phyloP scores from a whole-genome alignment of 2,888 invertebrate genomes.

The Drepana falcataria region DNA sequence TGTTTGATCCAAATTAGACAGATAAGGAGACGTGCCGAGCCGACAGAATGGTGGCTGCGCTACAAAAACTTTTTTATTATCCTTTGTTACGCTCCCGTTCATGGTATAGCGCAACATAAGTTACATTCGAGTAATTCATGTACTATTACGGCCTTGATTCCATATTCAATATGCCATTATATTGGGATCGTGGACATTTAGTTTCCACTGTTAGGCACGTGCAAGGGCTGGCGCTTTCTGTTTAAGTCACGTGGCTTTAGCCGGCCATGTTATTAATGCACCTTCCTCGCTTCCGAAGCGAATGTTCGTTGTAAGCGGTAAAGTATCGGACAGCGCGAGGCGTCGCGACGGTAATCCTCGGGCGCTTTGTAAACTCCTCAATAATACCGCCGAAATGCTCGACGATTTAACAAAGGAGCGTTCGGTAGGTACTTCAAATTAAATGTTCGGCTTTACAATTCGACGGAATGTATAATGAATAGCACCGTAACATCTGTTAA shows the following conservation, averaged over 20 bases:
- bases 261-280: conserved; percentile 40
- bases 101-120: conserved; percentile 26
- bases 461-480: conserved; percentile 79
- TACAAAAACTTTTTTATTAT: conserved; percentile 60
- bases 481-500: conserved; percentile 79
- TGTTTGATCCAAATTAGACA: conserved; percentile 72
- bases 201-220: conserved; percentile 25
- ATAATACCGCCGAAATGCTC: conserved; percentile 61
- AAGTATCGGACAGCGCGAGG: conserved; percentile 41
- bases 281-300: conserved; percentile 42
- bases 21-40: conserved; percentile 64
- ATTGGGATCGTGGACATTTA: conserved; percentile 36
- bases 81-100: conserved; percentile 28
- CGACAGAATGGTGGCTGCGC: conserved; percentile 41
- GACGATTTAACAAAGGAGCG: conserved; percentile 70
- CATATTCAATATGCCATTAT: conserved; percentile 41
- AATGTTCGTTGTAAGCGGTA: conserved; percentile 49
- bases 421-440: conserved; percentile 75
- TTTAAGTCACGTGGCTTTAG: conserved; percentile 9
- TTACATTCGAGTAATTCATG: conserved; percentile 32
- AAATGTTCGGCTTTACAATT: conserved; percentile 78
- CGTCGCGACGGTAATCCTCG: conserved; percentile 51
- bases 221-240: conserved; percentile 31
- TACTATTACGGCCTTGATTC: conserved; percentile 31
- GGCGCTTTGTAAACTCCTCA: conserved; percentile 45